phyloP scores from a whole-genome alignment of 2,113 vertebrate species.

The Sterrhoptilus dennistouni region DNA sequence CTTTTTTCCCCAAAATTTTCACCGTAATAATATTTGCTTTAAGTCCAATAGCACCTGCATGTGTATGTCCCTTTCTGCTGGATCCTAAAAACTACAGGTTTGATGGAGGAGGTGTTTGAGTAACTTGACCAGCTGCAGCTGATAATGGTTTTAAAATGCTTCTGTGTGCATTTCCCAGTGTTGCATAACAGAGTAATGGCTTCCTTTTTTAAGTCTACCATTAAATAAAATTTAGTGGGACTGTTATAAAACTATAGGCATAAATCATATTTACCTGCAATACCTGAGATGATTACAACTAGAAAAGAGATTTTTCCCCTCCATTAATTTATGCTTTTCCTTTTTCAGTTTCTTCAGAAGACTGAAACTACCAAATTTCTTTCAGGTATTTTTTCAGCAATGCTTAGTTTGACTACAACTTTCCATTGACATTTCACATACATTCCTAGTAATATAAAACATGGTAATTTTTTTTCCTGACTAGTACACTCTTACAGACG shows the following conservation, averaged over 20 bases:
- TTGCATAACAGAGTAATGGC: background rate
- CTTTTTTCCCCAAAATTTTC: background rate
- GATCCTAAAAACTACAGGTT: background rate
- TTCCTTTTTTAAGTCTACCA: background rate
- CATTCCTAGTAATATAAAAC: background rate
- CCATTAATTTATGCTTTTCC: background rate
- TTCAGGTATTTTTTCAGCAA: background rate
- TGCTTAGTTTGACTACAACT: background rate
- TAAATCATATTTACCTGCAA: background rate
- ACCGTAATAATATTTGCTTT: background rate
- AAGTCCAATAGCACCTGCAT: background rate
- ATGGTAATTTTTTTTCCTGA: background rate
- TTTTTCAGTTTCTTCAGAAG: background rate
- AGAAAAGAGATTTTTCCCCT: background rate
- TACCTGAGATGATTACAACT: background rate
- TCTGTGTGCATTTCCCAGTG: background rate
- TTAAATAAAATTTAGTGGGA: background rate
- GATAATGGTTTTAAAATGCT: fast-evolving
- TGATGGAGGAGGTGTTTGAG: background rate
- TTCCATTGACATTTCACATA: background rate
- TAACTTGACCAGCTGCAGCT: background rate
- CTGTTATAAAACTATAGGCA: background rate
- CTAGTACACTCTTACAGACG: background rate
- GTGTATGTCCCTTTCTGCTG: background rate
- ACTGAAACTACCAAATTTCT: background rate